phyloP scores from a whole-genome alignment of 2,888 invertebrate species.

The Euplexia lucipara region DNA sequence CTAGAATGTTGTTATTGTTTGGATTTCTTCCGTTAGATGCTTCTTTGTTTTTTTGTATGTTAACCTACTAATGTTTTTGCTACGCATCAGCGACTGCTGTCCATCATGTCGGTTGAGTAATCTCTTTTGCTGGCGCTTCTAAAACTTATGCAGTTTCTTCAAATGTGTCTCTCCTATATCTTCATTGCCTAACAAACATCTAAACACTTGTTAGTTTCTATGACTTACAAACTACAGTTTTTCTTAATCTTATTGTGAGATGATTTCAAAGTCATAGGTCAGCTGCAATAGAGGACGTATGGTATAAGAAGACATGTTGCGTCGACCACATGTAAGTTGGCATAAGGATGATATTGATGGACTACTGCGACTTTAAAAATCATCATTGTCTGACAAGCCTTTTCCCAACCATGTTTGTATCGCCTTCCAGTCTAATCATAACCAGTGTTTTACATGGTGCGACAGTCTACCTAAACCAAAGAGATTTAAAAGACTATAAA shows the following conservation, averaged over 20 bases:
- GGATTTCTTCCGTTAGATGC: conserved; percentile 42
- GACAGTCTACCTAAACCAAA: too few species aligned
- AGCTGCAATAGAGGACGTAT: too few species aligned
- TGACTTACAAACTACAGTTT: not conserved
- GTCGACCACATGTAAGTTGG: too few species aligned
- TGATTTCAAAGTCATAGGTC: too few species aligned
- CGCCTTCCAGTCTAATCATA: too few species aligned
- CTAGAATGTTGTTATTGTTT: conserved; percentile 50
- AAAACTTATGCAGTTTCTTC: not conserved
- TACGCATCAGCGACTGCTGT: not conserved
- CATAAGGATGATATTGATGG: too few species aligned
- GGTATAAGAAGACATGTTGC: too few species aligned
- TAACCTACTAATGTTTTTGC: conserved; percentile 18
- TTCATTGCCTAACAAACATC: not conserved
- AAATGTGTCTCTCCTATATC: conserved; percentile 1
- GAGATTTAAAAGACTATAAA: too few species aligned
- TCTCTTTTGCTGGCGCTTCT: not conserved
- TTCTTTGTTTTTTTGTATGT: conserved; percentile 41
- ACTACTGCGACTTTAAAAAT: too few species aligned
- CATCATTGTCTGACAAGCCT: too few species aligned
- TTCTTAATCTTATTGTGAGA: not conserved
- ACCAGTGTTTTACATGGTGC: too few species aligned
- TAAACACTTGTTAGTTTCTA: not conserved
- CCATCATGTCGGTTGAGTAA: not conserved
- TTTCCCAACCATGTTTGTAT: too few species aligned